Percentiles rank a stretch among this genome's conserved stretches.
Conservation (phyloP, 2,888 invertebrate species). For the Agriotes lineatus region DNA sequence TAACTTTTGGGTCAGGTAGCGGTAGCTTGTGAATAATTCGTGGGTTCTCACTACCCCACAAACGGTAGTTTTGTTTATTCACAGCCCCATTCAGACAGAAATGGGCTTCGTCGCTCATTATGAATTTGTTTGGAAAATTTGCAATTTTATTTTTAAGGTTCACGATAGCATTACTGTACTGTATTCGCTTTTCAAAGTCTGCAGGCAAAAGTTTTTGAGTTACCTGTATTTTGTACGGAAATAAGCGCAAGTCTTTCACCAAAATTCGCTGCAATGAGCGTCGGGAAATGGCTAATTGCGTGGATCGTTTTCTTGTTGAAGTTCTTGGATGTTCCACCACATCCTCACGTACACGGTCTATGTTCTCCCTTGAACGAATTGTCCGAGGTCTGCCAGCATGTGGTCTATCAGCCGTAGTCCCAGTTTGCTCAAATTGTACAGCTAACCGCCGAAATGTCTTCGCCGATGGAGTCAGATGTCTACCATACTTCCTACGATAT, state of each 20-base stretch:
- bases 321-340: background rate
- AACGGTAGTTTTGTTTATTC: background rate
- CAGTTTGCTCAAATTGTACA: background rate
- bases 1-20: no score
- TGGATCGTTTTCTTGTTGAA: background rate
- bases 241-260: background rate
- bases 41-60: no score
- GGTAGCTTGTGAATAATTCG: no score
- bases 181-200: background rate
- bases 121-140: background rate
- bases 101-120: background rate
- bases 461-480: background rate
- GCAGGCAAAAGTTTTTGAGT: background rate
- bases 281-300: conserved; percentile 1
- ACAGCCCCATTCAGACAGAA: background rate
- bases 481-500: background rate
- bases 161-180: conserved; percentile 3
- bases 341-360: no score
- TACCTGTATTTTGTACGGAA: conserved; percentile 3
- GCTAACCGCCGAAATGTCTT: background rate
- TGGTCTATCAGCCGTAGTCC: background rate
- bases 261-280: conserved; percentile 3
- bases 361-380: background rate
- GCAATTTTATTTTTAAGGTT: background rate
- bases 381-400: background rate